Evolutionary conservation across 2,888 invertebrate genomes (phyloP).

Genomic region (Tillus elongatus): DNA sequence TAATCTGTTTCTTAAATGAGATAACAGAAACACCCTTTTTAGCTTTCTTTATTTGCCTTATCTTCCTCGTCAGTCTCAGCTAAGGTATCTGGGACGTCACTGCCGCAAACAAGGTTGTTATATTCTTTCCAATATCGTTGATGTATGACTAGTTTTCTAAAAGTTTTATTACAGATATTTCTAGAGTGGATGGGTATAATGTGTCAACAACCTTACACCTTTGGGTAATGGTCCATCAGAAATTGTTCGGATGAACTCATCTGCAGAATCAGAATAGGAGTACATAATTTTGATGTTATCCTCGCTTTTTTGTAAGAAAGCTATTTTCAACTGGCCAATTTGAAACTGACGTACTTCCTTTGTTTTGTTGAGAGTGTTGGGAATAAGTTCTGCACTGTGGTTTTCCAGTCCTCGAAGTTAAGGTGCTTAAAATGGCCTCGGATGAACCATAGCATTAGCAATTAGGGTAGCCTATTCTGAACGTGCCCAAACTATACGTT

Average conservation of each 20-base stretch:
- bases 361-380: slow-evolving; percentile 3
- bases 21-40: neutral
- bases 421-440: slow-evolving; percentile 13
- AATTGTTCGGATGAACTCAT: neutral
- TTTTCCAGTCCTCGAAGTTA: slow-evolving; percentile 3
- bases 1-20: slow-evolving; percentile 1
- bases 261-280: slow-evolving; percentile 2
- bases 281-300: neutral
- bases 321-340: slow-evolving; percentile 1
- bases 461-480: slow-evolving; percentile 24
- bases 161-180: neutral
- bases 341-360: slow-evolving; percentile 1
- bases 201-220: slow-evolving; percentile 2
- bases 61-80: slow-evolving; percentile 2
- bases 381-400: slow-evolving; percentile 2
- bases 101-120: neutral
- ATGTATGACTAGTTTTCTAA: neutral
- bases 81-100: slow-evolving; percentile 4
- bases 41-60: neutral
- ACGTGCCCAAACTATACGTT: slow-evolving; percentile 23
- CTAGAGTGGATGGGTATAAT: slow-evolving; percentile 1
- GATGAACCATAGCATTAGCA: slow-evolving; percentile 19
- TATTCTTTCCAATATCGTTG: slow-evolving; percentile 3
- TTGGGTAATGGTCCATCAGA: slow-evolving; percentile 2
- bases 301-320: slow-evolving; percentile 2